These are phyloP conservation scores for Peromyscus melanophrys DNA, from an alignment of 2,797 vertebrate species.

Conservation along the genomic window DNA sequence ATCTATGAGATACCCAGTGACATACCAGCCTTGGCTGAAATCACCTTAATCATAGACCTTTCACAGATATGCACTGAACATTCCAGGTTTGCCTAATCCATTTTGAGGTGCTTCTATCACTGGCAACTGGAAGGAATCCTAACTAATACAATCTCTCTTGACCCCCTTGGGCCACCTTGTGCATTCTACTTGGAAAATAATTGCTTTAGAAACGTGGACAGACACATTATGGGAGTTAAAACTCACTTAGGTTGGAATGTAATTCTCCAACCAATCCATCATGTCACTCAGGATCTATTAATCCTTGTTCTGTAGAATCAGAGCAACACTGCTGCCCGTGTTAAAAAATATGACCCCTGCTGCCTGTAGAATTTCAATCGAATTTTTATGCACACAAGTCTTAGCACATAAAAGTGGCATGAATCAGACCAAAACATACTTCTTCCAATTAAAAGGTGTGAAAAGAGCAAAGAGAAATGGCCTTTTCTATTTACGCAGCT, in stretches of 20 bases:
- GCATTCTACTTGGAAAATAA: conserved; percentile 82
- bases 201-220: conserved; percentile 79
- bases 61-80: conserved; percentile 15
- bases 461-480: conserved; percentile 88
- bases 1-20: neutral
- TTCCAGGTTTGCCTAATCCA: conserved; percentile 61
- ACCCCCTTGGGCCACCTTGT: conserved; percentile 65
- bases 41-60: conserved; percentile 20
- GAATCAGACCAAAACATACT: conserved; percentile 86
- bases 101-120: conserved; percentile 76
- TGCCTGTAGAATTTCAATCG: conserved; percentile 86
- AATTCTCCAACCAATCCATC: conserved; percentile 89
- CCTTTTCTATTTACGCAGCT: conserved; percentile 84
- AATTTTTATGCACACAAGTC: conserved; percentile 84
- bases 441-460: conserved; percentile 87
- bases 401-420: conserved; percentile 86
- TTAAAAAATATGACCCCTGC: conserved; percentile 88
- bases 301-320: conserved; percentile 89
- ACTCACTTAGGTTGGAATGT: conserved; percentile 84
- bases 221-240: conserved; percentile 83
- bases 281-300: conserved; percentile 88
- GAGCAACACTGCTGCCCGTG: conserved; percentile 83
- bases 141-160: conserved; percentile 79
- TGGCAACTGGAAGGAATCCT: conserved; percentile 58
- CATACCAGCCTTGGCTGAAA: neutral